Base-by-base conservation (phyloP, 2,797 vertebrate genomes). In the Pelochelys cantorii region DNA sequence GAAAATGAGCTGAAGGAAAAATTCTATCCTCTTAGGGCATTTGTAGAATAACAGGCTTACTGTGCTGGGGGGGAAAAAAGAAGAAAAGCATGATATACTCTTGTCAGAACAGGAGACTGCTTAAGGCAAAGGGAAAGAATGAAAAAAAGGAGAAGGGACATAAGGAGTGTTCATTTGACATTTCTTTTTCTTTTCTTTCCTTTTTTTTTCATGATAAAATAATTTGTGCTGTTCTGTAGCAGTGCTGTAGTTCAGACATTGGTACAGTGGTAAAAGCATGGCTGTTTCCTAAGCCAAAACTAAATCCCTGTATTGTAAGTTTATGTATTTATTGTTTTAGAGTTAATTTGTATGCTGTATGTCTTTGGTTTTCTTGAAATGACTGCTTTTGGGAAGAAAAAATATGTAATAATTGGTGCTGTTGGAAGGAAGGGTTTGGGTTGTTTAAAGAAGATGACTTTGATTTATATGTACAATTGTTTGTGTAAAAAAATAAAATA, bases 1-100 rank as follows among this genome's bases (percentile, higher is more conserved):
- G 96, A 97, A 97, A 97, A 97, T 95, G 93, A 97, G 88, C 92
- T 91, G 88, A 97, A 94, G 83, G 84, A 82, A 94, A 93, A 96
- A 94, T 90, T 96, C 84, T 95, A 27, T 92, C 88, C 71, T 95
- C 89, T 95, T 87, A 87, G 90, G 91, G 86, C 88, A 90, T 89
- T 96, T 95, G 79, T 88, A 93, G 95, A 93, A 92, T 94, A 96
- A 78, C 93, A 95, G 79, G 81, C 88, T 97, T 94, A 90, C 90
- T 96, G 79, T 96, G 92, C 89, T 96, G 79, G 90, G 3, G 2
- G 57, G 65, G 85, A 90, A 59, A 93, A 59, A 92, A 89, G 31
- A 84, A 86, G 82, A 54, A 90, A 93, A 94, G 86, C 91, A 93
- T 93, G 96, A 97, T 83, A 68, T 91, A 88, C 2, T 90, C 94